These are phyloP conservation scores for Macrostomum lignano DNA, from an alignment of 1,140 invertebrate species.

Conservation along the genomic window DNA sequence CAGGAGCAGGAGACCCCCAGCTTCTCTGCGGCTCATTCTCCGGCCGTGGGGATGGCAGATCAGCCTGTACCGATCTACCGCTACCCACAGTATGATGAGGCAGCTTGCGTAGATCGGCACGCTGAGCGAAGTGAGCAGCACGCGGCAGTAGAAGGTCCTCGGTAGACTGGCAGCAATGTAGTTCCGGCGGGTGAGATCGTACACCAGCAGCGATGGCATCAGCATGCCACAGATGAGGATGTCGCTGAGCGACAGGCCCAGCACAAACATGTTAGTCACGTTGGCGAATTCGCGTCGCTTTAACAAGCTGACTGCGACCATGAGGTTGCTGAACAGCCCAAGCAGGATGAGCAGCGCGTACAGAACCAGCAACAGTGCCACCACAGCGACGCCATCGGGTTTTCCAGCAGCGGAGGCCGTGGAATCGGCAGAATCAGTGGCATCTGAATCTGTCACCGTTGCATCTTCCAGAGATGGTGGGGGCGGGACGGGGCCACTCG, in stretches of 20 bases:
- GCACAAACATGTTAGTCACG: conserved; percentile 4
- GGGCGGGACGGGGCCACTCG: no score
- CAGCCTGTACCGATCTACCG: conserved; percentile 38
- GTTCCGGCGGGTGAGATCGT: background rate
- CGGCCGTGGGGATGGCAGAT: conserved; percentile 33
- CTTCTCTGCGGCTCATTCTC: conserved; percentile 11
- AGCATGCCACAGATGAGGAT: conserved; percentile 1
- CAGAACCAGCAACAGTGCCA: no score
- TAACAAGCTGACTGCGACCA: background rate
- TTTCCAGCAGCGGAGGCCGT: no score
- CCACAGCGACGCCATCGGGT: no score
- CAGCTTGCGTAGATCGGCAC: conserved; percentile 40
- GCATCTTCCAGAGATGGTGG: no score
- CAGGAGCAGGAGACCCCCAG: conserved; percentile 10
- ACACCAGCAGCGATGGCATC: conserved; percentile 1
- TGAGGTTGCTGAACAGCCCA: no score
- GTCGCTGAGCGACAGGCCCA: conserved; percentile 2
- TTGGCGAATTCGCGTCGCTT: background rate
- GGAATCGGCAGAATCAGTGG: no score
- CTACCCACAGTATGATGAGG: conserved; percentile 40
- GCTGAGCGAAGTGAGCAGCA: conserved; percentile 19
- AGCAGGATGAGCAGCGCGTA: no score
- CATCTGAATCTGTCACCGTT: no score
- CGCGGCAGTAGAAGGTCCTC: no score
- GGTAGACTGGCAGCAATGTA: conserved; percentile 8